Percentiles rank a stretch among this genome's conserved stretches.
Conservation (phyloP, 2,113 vertebrate species). For the Hippocampus zosterae region DNA sequence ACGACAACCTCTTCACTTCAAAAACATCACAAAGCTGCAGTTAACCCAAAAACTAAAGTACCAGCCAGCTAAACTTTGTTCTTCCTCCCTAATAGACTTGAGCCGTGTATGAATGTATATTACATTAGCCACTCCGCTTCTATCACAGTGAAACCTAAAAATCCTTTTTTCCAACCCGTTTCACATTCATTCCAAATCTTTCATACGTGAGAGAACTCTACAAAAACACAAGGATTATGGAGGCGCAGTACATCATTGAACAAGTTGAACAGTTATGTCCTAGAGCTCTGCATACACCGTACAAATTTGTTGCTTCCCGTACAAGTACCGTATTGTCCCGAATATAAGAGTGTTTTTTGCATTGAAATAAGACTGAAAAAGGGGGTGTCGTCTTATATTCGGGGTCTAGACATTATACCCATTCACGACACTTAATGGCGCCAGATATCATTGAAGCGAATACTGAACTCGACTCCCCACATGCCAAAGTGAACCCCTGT, state of each 20-base stretch:
- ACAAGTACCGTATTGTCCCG: no score
- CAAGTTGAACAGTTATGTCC: not conserved
- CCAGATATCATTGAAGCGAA: no score
- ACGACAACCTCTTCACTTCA: conserved; percentile 32
- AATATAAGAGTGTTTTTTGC: no score
- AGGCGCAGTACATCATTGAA: not conserved
- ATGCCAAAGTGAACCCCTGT: no score
- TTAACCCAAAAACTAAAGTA: conserved; percentile 36
- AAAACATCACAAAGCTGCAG: conserved; percentile 29
- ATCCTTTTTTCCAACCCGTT: conserved; percentile 15
- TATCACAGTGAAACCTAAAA: conserved; percentile 45
- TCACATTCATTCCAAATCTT: conserved; percentile 21
- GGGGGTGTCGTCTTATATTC: no score
- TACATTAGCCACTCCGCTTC: conserved; percentile 40
- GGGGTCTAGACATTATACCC: no score
- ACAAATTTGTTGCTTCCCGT: no score
- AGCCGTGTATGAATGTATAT: conserved; percentile 53
- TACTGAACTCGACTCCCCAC: no score
- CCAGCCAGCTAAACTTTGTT: conserved; percentile 42
- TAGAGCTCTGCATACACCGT: not conserved
- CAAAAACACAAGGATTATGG: not conserved
- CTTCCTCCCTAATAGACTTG: conserved; percentile 48
- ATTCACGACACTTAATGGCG: no score
- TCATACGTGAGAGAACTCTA: not conserved
- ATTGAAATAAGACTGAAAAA: no score